Evolutionary conservation across 1,140 invertebrate genomes (phyloP).

Genomic region (Gryllus bimaculatus): DNA sequence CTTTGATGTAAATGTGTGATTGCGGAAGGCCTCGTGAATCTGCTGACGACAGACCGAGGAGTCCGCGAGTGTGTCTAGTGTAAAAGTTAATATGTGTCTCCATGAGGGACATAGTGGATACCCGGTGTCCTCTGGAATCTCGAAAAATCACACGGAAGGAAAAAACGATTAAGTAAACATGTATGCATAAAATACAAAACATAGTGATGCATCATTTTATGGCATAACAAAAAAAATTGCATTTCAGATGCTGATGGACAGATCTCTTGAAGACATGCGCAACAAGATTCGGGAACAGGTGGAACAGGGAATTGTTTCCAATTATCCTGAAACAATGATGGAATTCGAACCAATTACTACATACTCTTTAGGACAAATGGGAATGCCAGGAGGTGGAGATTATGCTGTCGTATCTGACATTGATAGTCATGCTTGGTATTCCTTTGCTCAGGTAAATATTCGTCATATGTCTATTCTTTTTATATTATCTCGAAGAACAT

Average conservation of each 20-base stretch:
- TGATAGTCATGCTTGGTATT: conserved; percentile 12
- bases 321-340: background rate
- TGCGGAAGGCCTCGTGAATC: too few relatives aligned
- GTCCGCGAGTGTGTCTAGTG: too few relatives aligned
- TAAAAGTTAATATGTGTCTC: too few relatives aligned
- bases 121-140: too few relatives aligned
- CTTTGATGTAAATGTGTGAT: too few relatives aligned
- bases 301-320: background rate
- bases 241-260: conserved; percentile 11
- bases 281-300: background rate
- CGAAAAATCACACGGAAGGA: too few relatives aligned
- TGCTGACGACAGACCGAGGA: too few relatives aligned
- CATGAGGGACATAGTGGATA: too few relatives aligned
- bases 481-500: background rate
- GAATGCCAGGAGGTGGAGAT: background rate
- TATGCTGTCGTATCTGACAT: conserved; percentile 11
- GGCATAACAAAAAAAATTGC: background rate
- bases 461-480: background rate
- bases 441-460: background rate
- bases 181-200: background rate
- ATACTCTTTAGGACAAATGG: background rate
- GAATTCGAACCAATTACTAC: background rate
- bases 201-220: background rate
- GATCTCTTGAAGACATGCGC: background rate
- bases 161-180: too few relatives aligned